Evolutionary conservation across 2,797 vertebrate species (phyloP), one percentile per base, ranked within the genome.

Genomic region (Tympanoctomys barrerae): DNA sequence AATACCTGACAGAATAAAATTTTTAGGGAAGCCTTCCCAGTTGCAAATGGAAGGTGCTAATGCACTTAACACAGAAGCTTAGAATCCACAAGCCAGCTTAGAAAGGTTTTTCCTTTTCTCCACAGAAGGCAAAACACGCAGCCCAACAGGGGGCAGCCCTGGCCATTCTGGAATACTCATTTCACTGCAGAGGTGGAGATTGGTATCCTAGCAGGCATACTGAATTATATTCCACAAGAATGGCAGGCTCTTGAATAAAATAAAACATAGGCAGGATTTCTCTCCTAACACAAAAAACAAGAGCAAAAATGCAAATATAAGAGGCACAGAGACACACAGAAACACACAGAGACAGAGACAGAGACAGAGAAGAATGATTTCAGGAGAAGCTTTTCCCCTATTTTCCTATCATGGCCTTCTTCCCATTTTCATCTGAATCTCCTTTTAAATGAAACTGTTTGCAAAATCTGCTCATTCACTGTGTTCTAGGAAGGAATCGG

Each of bases 41-140:
- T 36, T 94, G 42, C 94, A 95, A 96, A 94, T 62, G 42, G 64
- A 96, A 95, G 64, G 33, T 71, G 18, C 49, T 91, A 70, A 95
- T 49, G 78, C 24, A 93, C 62, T 95, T 94, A 84, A 78, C 18
- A 46, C 0, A 85, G 81, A 78, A 31, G 57, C 22, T 39, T 36
- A 57, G 62, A 89, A 81, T 62, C 18, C 42, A 87, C 36, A 16
- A 46, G 39, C 87, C 14, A 31, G 33, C 62, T 46, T 79, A 36
- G 39, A 95, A 90, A 87, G 0, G 1, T 36, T 26, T 78, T 42
- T n/a, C 12, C 33, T 78, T 90, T 54, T 77, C 75, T 88, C 46
- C 1, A 57, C 1, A 31, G 19, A 46, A 42, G 21, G n/a, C 31
- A 91, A 92, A 87, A 33, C 2, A 28, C 5, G 11, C 19, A 81